Base-by-base conservation (phyloP, 2,113 vertebrate species). In the Solea senegalensis region DNA sequence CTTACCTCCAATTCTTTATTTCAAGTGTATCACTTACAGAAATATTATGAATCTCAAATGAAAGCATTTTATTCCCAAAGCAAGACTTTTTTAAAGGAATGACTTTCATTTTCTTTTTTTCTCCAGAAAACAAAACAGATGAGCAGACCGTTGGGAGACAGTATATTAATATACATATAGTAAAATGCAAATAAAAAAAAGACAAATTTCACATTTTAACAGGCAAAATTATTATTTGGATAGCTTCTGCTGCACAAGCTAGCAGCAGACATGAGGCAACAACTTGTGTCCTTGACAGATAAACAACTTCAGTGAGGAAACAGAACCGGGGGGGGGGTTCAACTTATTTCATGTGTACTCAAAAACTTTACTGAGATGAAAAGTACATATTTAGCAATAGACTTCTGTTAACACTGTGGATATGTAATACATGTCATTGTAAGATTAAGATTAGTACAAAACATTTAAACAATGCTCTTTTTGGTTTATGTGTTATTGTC, bases 1-100 rank as follows among this genome's bases (percentile, higher is more conserved):
- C 41, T 81, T 67, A 70, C 16, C 39, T 81, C 78, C 75, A 82
- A 54, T 76, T 76, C 58, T 88, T 91, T 88, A 88, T 91, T 91
- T 77, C n/a, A 76, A 81, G 78, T 71, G 66, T 70, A 72, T 13
- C 27, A 62, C 82, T 82, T 76, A 85, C 89, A 89, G 82, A 88
- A 87, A 83, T 80, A 68, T 77, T 78, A 57, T 83, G 66, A 83
- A 72, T 76, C 69, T 74, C 51, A 73, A 86, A 83, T 53, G 45
- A 84, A 59, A 79, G 26, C 13, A 65, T 69, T 76, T 72, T 14
- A 48, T 48, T 13, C 44, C 45, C 12, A 48, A 48, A 48, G 14
- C 10, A 48, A 48, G 14, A 48, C 11, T 14, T 9, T 21, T 21
- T 21, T 2, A 48, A 11, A 11, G 2, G 45, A 48, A 34, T 34